Conservation (phyloP, 2,797 vertebrate species). For the Phaenicophaeus curvirostris region DNA sequence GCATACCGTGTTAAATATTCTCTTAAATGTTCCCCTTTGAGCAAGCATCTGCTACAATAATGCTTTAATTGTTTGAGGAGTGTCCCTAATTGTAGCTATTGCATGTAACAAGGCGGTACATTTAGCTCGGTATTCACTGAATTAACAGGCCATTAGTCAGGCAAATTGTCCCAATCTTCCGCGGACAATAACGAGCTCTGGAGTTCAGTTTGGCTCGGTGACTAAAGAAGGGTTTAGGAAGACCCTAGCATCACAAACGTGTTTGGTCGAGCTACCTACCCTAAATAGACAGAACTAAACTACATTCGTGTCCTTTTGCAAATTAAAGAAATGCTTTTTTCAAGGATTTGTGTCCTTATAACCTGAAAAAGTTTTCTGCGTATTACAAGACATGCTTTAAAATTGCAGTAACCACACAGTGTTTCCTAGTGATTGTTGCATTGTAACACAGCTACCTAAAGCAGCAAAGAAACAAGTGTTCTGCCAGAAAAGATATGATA, state of each 20-base stretch:
- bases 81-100: background rate
- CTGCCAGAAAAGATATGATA: background rate
- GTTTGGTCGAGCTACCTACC: background rate
- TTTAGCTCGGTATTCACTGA: background rate
- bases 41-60: background rate
- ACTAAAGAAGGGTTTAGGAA: background rate
- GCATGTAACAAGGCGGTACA: background rate
- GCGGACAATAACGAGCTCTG: background rate
- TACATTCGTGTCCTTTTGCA: background rate
- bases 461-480: background rate
- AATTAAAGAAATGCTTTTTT: background rate
- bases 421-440: background rate
- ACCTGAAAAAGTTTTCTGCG: background rate
- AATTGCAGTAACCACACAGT: accelerated
- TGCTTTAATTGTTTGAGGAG: background rate
- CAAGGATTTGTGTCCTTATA: background rate
- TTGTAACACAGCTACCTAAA: background rate
- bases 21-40: background rate
- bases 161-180: background rate
- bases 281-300: background rate
- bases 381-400: background rate
- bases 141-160: background rate
- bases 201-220: background rate
- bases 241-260: background rate
- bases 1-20: background rate